phyloP scores from a whole-genome alignment of 2,113 vertebrate species.

The Alectura lathami region DNA sequence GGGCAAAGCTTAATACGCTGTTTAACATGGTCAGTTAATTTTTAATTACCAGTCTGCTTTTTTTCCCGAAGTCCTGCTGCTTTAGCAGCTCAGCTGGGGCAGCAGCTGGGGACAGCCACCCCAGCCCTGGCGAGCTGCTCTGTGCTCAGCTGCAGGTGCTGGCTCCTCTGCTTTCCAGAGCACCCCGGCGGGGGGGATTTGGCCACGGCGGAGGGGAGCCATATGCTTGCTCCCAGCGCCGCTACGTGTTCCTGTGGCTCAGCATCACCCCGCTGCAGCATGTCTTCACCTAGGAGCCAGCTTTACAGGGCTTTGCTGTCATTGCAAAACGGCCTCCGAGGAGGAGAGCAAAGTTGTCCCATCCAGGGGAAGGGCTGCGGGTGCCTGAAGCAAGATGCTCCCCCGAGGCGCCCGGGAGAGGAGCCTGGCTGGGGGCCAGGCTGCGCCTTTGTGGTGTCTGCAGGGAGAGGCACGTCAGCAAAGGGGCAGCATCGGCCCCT shows the following conservation, averaged over 20 bases:
- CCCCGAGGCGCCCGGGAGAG: not conserved
- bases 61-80: accelerated
- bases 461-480: not conserved
- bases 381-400: not conserved
- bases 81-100: not conserved
- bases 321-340: not conserved
- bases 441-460: not conserved
- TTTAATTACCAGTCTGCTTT: not conserved
- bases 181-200: accelerated
- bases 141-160: slow-evolving; percentile 1
- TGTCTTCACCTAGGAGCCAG: not conserved
- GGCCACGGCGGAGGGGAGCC: not conserved
- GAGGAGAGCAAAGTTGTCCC: not conserved
- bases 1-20: not conserved
- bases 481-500: not conserved
- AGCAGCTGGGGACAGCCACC: not conserved
- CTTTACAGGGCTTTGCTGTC: not conserved
- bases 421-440: not conserved
- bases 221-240: not conserved
- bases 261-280: accelerated
- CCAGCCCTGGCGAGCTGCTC: not conserved
- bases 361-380: not conserved
- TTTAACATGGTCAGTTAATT: not conserved
- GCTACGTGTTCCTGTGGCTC: not conserved
- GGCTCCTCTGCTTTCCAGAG: slow-evolving; percentile 21